Percentiles rank a stretch among this genome's conserved stretches.
These are phyloP conservation scores for Caradrina kadenii DNA, from an alignment of 2,888 invertebrate genomes.

Conservation along the genomic window DNA sequence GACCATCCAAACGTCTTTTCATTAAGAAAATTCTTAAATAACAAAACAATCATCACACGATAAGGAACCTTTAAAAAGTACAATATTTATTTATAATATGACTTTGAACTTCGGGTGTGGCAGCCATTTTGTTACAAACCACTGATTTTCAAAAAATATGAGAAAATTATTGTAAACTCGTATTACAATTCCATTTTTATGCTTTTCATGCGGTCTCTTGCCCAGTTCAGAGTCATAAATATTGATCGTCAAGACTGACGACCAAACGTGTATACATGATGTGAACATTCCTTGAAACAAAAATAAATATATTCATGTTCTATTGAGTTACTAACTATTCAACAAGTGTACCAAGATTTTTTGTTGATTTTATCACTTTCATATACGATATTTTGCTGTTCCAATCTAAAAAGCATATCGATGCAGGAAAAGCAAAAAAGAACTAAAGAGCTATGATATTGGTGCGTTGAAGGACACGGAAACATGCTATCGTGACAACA, in stretches of 20 bases:
- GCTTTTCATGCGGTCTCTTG: conserved; percentile 4
- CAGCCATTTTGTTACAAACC: not conserved
- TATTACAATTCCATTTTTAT: not conserved
- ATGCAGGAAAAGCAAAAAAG: conserved; percentile 81
- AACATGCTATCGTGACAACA: conserved; percentile 79
- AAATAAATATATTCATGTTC: conserved; percentile 77
- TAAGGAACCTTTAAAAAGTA: conserved; percentile 84
- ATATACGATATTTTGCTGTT: conserved; percentile 84
- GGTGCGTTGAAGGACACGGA: conserved; percentile 88
- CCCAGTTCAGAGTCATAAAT: conserved; percentile 72
- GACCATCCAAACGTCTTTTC: conserved; percentile 73
- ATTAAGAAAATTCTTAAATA: conserved; percentile 77
- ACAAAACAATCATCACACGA: conserved; percentile 87
- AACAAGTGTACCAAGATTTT: conserved; percentile 81
- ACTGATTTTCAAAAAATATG: not conserved
- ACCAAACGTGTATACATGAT: conserved; percentile 78
- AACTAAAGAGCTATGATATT: conserved; percentile 82
- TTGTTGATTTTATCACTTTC: conserved; percentile 69
- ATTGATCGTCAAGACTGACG: conserved; percentile 70
- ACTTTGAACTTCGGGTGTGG: conserved; percentile 69
- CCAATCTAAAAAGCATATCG: conserved; percentile 74
- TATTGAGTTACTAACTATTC: conserved; percentile 65
- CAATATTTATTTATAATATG: conserved; percentile 77
- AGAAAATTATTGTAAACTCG: conserved; percentile 6
- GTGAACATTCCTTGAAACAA: conserved; percentile 86